A percentile compares a stretch with the other conserved stretches of the same genome.
These are phyloP conservation scores for Steatornis caripensis DNA, from an alignment of 2,113 vertebrate species.

Conservation along the genomic window DNA sequence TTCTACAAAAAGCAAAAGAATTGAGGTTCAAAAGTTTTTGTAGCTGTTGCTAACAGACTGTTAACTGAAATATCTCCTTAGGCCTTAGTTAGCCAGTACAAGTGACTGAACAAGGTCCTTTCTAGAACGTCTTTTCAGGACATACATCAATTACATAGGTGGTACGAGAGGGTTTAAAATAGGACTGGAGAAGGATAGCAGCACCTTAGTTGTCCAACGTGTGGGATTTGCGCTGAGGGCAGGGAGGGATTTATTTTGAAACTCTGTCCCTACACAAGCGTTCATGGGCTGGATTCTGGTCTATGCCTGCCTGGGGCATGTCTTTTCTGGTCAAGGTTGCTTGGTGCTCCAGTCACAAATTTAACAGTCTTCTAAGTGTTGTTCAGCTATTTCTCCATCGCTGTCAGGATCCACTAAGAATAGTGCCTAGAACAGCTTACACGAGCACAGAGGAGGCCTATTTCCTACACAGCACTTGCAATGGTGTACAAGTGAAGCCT, in stretches of 20 bases:
- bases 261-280: neutral
- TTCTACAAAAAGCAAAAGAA: neutral
- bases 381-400: neutral
- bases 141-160: neutral
- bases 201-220: neutral
- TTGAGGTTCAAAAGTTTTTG: neutral
- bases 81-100: neutral
- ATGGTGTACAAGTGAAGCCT: neutral
- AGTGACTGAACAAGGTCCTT: neutral
- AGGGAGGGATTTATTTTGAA: neutral
- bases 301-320: neutral
- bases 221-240: neutral
- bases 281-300: neutral
- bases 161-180: neutral
- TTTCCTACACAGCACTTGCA: neutral
- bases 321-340: neutral
- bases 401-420: neutral
- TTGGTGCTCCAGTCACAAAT: neutral
- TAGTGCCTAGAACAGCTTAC: neutral
- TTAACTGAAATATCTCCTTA: neutral
- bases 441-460: neutral
- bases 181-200: neutral
- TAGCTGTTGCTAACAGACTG: neutral
- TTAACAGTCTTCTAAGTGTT: neutral
- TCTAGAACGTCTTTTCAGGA: neutral